A percentile compares a stretch with the other conserved stretches of the same genome.
Evolutionary conservation across 1,140 invertebrate genomes (phyloP).

Genomic region (Oryctes rhinoceros): DNA sequence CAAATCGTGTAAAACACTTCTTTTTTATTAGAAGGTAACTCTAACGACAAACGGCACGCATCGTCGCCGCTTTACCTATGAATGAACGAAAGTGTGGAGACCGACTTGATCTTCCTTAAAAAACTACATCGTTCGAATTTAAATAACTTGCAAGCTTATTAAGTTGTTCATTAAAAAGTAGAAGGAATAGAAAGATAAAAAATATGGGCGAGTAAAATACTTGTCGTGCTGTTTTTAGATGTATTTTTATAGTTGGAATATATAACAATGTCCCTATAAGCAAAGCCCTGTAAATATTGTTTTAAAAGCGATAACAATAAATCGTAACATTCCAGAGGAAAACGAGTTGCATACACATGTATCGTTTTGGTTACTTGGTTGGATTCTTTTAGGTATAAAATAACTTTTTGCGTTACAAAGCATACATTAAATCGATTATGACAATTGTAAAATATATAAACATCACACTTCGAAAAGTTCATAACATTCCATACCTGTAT

Average conservation of each 20-base stretch:
- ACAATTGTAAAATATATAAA: conserved; percentile 24
- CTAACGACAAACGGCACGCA: too few relatives aligned
- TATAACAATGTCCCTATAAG: conserved; percentile 47
- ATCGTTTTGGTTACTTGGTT: not conserved
- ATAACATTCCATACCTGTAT: conserved; percentile 37
- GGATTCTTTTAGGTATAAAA: conserved; percentile 10
- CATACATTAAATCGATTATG: conserved; percentile 13
- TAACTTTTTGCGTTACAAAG: conserved; percentile 34
- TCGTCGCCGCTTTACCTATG: too few relatives aligned
- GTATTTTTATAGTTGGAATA: conserved; percentile 39
- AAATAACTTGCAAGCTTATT: too few relatives aligned
- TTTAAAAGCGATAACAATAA: conserved; percentile 46
- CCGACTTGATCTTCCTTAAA: too few relatives aligned
- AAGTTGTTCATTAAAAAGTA: too few relatives aligned
- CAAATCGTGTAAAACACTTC: too few relatives aligned
- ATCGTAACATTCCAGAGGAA: conserved; percentile 45
- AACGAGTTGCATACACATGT: conserved; percentile 38
- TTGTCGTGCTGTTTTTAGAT: not conserved
- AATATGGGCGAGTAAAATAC: not conserved
- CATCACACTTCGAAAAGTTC: conserved; percentile 12
- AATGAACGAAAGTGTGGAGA: too few relatives aligned
- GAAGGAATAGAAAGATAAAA: too few relatives aligned
- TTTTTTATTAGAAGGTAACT: too few relatives aligned
- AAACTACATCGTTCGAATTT: too few relatives aligned
- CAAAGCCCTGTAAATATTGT: conserved; percentile 46